Conservation (phyloP, 2,888 invertebrate genomes). For the Sphaeridia pumilis region DNA sequence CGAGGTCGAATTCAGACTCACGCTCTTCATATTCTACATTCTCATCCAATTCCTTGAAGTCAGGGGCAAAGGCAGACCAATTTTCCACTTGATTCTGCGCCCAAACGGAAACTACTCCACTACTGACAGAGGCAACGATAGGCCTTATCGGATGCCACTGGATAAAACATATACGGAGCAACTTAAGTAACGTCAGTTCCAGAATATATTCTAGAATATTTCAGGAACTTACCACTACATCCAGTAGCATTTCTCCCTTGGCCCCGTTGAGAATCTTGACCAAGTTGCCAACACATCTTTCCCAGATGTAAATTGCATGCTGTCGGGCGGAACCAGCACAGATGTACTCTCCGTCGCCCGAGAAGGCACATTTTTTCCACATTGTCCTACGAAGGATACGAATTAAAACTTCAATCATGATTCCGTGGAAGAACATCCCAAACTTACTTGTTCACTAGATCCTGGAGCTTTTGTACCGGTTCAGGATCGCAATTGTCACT, state of each 20-base stretch:
- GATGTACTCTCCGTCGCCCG: slow-evolving; percentile 97
- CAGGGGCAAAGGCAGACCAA: slow-evolving; percentile 99
- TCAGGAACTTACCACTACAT: slow-evolving; percentile 72
- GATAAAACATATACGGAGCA: too few relatives aligned
- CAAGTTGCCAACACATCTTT: slow-evolving; percentile 91
- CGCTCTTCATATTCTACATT: slow-evolving; percentile 98
- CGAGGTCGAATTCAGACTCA: slow-evolving; percentile 96
- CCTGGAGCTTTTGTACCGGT: slow-evolving; percentile 95
- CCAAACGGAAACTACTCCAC: slow-evolving; percentile 95
- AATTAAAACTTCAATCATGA: too few relatives aligned
- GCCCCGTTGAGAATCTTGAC: slow-evolving; percentile 98
- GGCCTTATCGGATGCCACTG: slow-evolving; percentile 96
- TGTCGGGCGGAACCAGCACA: slow-evolving; percentile 96
- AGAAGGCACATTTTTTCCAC: slow-evolving; percentile 99
- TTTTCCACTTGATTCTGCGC: slow-evolving; percentile 99
- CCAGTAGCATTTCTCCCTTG: slow-evolving; percentile 90
- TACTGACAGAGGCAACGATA: slow-evolving; percentile 91
- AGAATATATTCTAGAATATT: not conserved
- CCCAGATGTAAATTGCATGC: slow-evolving; percentile 97
- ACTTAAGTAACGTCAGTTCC: not conserved
- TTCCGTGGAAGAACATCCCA: too few relatives aligned
- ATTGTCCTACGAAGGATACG: too few relatives aligned
- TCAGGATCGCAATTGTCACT: slow-evolving; percentile 96
- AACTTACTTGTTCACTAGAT: slow-evolving; percentile 94
- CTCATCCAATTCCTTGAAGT: slow-evolving; percentile 98